These are phyloP conservation scores for Equus przewalskii DNA, from an alignment of 2,113 vertebrate species.

Conservation along the genomic window DNA sequence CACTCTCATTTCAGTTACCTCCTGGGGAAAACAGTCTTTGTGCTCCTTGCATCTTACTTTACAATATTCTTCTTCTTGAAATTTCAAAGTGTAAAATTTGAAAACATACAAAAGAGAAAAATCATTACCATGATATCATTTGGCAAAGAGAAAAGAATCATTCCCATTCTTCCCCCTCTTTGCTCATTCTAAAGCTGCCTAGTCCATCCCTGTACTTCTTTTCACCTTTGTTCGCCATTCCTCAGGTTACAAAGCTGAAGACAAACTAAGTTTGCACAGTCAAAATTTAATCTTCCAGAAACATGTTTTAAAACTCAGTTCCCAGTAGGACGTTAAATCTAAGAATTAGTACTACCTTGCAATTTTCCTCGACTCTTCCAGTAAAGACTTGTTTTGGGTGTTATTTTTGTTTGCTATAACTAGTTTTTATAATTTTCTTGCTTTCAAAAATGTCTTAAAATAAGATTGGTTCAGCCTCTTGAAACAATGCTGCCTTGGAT, in stretches of 20 bases:
- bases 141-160: not conserved
- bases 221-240: not conserved
- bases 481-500: not conserved
- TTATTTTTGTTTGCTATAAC: not conserved
- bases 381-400: not conserved
- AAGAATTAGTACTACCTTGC: not conserved
- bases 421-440: not conserved
- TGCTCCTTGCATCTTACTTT: not conserved
- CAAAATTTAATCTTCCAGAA: not conserved
- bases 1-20: not conserved
- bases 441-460: constrained; percentile 19
- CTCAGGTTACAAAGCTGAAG: not conserved
- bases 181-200: no score
- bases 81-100: not conserved
- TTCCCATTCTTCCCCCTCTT: accelerated
- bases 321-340: not conserved
- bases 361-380: not conserved
- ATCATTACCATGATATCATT: not conserved
- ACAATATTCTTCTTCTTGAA: not conserved
- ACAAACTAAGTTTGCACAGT: not conserved
- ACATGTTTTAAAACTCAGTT: not conserved
- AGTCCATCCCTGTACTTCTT: no score
- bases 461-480: not conserved
- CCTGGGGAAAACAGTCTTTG: not conserved
- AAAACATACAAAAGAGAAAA: not conserved